Percentiles rank a stretch among this genome's conserved stretches.
Conservation (phyloP, 2,113 vertebrate species). For the Indicator indicator region DNA sequence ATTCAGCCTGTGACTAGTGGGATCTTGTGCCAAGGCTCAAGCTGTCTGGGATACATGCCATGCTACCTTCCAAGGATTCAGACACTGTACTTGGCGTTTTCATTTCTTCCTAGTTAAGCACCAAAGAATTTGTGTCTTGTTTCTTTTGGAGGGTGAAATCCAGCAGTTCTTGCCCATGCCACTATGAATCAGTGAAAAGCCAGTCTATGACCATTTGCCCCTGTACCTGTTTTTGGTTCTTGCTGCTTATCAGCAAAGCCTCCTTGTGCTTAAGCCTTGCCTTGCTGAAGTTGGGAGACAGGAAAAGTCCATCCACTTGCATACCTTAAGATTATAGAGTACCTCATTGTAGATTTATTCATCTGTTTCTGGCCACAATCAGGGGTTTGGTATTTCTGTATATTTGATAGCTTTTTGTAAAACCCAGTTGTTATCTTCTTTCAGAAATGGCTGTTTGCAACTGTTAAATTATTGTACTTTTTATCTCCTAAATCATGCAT, state of each 20-base stretch:
- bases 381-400: conserved; percentile 5
- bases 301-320: neutral
- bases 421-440: neutral
- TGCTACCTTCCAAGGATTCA: neutral
- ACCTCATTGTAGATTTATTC: neutral
- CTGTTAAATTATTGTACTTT: neutral
- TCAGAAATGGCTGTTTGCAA: neutral
- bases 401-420: conserved; percentile 1
- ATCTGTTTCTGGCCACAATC: neutral
- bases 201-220: neutral
- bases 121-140: neutral
- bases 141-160: neutral
- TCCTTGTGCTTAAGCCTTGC: neutral
- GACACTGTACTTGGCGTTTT: rapidly evolving
- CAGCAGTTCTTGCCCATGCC: neutral
- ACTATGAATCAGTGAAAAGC: neutral
- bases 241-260: neutral
- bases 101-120: neutral
- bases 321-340: neutral
- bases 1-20: neutral
- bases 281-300: neutral
- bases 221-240: neutral
- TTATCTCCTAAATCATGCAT: neutral
- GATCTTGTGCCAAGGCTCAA: neutral
- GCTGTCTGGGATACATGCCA: neutral